phyloP scores from a whole-genome alignment of 2,113 vertebrate genomes.

The Dromiciops gliroides region DNA sequence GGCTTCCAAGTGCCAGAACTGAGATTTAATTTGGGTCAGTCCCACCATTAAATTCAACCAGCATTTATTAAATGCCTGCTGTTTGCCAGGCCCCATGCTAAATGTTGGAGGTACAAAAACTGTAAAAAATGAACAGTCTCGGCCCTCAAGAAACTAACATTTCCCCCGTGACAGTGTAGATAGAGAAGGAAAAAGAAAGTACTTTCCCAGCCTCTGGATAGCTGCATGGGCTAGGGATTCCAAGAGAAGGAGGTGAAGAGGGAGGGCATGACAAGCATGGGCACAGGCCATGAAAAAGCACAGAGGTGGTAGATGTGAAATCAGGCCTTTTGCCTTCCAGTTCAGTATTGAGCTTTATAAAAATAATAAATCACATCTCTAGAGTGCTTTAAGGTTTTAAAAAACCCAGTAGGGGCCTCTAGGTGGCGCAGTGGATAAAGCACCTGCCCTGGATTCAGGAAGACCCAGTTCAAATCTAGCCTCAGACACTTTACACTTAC shows the following conservation, averaged over 20 bases:
- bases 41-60: not conserved
- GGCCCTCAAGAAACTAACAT: not conserved
- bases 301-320: not conserved
- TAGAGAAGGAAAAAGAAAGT: not conserved
- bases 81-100: not conserved
- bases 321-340: not conserved
- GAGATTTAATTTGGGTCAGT: not conserved
- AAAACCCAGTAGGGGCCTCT: no score
- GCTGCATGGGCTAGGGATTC: not conserved
- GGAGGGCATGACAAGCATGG: not conserved
- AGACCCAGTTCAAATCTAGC: no score
- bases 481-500: no score
- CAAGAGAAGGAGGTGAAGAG: not conserved
- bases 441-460: no score
- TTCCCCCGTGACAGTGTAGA: no score
- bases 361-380: not conserved
- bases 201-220: not conserved
- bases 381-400: not conserved
- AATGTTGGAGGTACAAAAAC: not conserved
- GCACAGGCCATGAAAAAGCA: not conserved
- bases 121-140: rapidly evolving
- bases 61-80: not conserved
- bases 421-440: no score
- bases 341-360: not conserved
- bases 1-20: no score